Evolutionary conservation across 2,888 invertebrate genomes (phyloP), one percentile per base, ranked within the genome.

Genomic region (Drosophila bunnanda): DNA sequence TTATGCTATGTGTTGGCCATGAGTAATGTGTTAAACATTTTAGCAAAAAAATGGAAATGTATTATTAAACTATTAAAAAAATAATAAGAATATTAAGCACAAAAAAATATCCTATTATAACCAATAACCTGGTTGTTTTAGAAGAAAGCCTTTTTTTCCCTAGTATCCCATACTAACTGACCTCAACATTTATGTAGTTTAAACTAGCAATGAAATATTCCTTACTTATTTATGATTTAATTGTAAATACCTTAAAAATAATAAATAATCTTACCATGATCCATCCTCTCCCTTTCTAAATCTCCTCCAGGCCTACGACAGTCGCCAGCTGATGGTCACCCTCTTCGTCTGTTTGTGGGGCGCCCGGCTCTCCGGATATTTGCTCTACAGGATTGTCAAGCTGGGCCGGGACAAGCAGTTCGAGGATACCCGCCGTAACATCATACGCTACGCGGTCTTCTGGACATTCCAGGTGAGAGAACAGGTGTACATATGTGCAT

Each of bases 371-470:
- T 97, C 98, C 0, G 96, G 96, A 8, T 98, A 98, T 91, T 94
- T 98, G 12, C 93, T 98, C n/a, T 98, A 97, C 92, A 91, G 98
- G 82, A 97, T 98, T 76, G 94, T 98, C 73, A 97, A 97, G 93
- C 96, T 98, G 79, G 98, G 98, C 20, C 94, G 97, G 85, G 98
- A 98, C 91, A 97, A 97, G 80, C 95, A 97, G 89, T 98, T 98
- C 90, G 97, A 97, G 90, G 98, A 98, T 91, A 95, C 96, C 65
- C 95, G 96, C 78, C 96, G 97, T 81, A 98, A 97, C 90, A 95
- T 96, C 20, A 95, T 97, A 58, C 94, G 97, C 81, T 98, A 97
- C 91, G 97, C 97, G n/a, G 96, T 97, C 7, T 98, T 98, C 91
- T 98, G 98, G 95, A 97, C 97, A 0, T 98, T 98, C 92, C 96